Base-by-base conservation (phyloP, 2,113 vertebrate genomes). In the Nyctibius bracteatus region DNA sequence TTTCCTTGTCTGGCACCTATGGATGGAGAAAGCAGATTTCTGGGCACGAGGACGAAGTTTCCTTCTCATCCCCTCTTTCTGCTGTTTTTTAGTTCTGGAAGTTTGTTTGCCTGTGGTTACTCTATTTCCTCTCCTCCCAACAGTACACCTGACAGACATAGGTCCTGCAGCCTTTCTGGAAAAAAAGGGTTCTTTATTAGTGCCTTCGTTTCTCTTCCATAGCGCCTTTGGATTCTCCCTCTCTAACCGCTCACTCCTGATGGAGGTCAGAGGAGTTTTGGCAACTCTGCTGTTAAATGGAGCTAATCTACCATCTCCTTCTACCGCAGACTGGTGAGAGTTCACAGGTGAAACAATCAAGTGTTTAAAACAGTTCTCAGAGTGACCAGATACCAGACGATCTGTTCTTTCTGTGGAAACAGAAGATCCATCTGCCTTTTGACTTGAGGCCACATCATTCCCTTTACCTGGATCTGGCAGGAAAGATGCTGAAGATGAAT, bases 331-430 rank as follows among this genome's bases (percentile, higher is more conserved):
- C 18, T 68, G 85, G 31, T 49, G 66, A n/a, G 92, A 90, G 51
- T 92, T 97, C 68, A 95, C 86, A 58, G 97, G 95, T 33, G 97
- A 97, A 93, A 97, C 58, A 15, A 94, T 67, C 27, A 96, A 37
- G 43, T 96, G 94, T 73, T 96, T 96, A 66, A 73, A 92, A 75
- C 92, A 96, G 70, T 96, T 97, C 66, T 98, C 96, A 41, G 95
- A 66, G 39, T 68, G 80, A 63, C 54, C 58, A 75, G 92, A 87
- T 33, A 84, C 14, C 6, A 88, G 54, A 94, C 54, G 87, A 28
- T 97, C 95, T 43, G 96, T 61, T 79, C 68, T 91, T 91, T 97
- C 96, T 24, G 88, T 55, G 52, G 79, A 92, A 81, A 94, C 33
- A 30, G 95, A 97, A 74, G 97, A 85, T n/a, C 43, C 94, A 63